Evolutionary conservation across 2,113 vertebrate species (phyloP).

Genomic region (Rhineura floridana): DNA sequence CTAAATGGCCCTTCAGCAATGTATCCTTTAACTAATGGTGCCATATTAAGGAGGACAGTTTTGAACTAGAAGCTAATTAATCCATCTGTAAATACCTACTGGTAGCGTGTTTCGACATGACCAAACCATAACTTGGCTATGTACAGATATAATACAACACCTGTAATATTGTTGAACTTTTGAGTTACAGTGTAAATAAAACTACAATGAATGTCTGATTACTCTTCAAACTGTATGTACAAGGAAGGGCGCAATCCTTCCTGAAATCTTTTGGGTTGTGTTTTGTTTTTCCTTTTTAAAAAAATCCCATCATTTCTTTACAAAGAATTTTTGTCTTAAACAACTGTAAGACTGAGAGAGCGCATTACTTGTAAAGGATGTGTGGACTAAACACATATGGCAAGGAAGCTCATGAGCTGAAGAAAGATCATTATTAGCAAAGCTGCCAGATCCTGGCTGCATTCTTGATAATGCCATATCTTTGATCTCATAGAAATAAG

Average conservation of each 20-base stretch:
- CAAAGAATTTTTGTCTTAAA: constrained; percentile 59
- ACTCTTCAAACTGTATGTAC: constrained; percentile 44
- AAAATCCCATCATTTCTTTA: constrained; percentile 52
- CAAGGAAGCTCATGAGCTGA: constrained; percentile 36
- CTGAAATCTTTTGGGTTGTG: constrained; percentile 30
- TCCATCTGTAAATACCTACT: constrained; percentile 53
- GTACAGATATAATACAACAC: constrained; percentile 46
- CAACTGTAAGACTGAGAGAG: constrained; percentile 33
- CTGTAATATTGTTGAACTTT: constrained; percentile 47
- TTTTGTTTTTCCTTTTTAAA: constrained; percentile 15
- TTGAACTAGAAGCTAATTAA: constrained; percentile 18
- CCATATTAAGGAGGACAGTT: constrained; percentile 42
- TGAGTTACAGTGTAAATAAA: constrained; percentile 69
- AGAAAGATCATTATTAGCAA: constrained; percentile 3
- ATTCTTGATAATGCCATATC: constrained; percentile 53
- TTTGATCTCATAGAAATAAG: constrained; percentile 63
- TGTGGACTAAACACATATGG: constrained; percentile 25
- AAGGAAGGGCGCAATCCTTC: constrained; percentile 44
- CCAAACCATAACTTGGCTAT: constrained; percentile 44
- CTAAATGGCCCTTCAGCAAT: constrained; percentile 10
- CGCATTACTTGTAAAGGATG: constrained; percentile 36
- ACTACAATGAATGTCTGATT: constrained; percentile 64
- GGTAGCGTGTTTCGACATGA: constrained; percentile 54
- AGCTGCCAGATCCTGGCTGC: not conserved
- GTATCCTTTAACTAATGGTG: constrained; percentile 36